A percentile compares a stretch with the other conserved stretches of the same genome.
Evolutionary conservation across 2,888 invertebrate species (phyloP).

Genomic region (Stictocephala bisonia): DNA sequence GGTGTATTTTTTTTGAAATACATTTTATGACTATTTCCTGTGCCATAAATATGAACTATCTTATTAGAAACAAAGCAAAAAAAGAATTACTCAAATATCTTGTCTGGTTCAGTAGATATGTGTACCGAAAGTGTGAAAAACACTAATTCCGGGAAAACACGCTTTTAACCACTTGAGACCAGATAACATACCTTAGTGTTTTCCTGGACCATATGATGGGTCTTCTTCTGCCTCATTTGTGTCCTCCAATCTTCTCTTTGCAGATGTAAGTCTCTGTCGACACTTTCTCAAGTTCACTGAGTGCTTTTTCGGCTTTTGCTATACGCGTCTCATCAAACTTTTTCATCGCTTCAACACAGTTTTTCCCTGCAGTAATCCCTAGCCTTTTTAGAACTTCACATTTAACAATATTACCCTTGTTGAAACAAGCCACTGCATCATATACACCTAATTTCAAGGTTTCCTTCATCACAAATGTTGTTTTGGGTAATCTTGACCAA

Average conservation of each 20-base stretch:
- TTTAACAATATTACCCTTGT: constrained; percentile 4
- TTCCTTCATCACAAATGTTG: background rate
- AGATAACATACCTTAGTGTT: background rate
- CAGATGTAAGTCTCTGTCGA: background rate
- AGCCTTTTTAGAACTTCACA: constrained; percentile 1
- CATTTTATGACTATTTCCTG: no score
- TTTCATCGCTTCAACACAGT: background rate
- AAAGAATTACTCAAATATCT: no score
- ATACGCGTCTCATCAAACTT: background rate
- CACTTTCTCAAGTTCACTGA: background rate
- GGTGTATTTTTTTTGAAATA: no score
- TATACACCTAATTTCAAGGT: background rate
- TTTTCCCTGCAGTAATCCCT: background rate
- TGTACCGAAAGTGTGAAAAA: no score
- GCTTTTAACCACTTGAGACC: no score
- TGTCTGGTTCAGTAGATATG: no score
- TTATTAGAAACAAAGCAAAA: no score
- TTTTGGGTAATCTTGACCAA: no score
- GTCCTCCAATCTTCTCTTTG: background rate
- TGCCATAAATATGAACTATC: no score
- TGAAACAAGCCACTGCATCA: constrained; percentile 9
- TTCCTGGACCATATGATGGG: background rate
- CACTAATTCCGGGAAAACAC: no score
- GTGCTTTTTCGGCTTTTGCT: background rate
- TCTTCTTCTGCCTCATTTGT: background rate